Evolutionary conservation across 2,797 vertebrate genomes (phyloP).

Genomic region (Muraenolepis orangiensis): DNA sequence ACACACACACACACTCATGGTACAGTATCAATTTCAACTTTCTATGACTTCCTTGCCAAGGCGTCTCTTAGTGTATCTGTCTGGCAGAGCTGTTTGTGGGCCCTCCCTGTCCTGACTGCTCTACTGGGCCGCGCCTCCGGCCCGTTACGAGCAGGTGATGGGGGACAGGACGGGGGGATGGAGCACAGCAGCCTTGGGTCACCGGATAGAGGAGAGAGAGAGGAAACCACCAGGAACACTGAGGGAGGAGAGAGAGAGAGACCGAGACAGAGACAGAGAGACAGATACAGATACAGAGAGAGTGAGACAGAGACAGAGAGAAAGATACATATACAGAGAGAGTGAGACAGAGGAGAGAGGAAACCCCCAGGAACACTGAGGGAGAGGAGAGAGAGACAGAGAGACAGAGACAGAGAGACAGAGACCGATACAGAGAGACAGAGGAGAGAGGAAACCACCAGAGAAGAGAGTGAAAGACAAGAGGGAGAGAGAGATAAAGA

Average conservation of each 20-base stretch:
- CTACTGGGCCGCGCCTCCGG: slow-evolving; percentile 38
- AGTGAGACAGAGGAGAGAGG: too few species aligned
- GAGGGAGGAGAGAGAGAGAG: background rate
- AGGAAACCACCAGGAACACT: slow-evolving; percentile 17
- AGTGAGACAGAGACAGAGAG: background rate
- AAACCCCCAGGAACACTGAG: slow-evolving; percentile 16
- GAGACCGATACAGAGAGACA: background rate
- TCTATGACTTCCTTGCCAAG: slow-evolving; percentile 60
- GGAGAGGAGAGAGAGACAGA: background rate
- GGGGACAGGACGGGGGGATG: slow-evolving; percentile 48
- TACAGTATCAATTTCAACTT: slow-evolving; percentile 43
- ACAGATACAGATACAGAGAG: background rate
- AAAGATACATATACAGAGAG: background rate
- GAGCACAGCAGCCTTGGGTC: slow-evolving; percentile 29
- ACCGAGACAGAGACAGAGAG: background rate
- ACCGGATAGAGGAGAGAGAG: slow-evolving; percentile 17
- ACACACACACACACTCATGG: slow-evolving; percentile 26
- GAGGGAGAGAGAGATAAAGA: background rate
- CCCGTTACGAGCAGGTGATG: slow-evolving; percentile 61
- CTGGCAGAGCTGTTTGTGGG: slow-evolving; percentile 53
- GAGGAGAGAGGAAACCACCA: slow-evolving; percentile 16
- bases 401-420: background rate
- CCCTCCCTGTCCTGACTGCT: slow-evolving; percentile 52
- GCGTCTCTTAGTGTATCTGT: slow-evolving; percentile 43
- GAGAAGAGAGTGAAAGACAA: background rate